Evolutionary conservation across 2,888 invertebrate genomes (phyloP), one percentile per base, ranked within the genome.

Genomic region (Clitarchus hookeri): DNA sequence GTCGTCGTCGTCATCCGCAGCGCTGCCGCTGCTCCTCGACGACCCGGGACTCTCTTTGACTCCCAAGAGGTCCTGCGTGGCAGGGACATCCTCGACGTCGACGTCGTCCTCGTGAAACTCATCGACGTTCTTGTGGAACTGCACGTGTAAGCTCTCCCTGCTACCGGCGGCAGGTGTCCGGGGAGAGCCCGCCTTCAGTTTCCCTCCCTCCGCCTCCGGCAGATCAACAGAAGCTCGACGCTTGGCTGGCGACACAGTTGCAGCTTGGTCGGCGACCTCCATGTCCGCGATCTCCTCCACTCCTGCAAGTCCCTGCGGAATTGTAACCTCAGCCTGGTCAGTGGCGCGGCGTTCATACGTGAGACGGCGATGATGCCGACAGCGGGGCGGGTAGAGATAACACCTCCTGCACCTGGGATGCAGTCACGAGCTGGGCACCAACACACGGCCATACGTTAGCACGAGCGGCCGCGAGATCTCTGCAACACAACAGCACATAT

Each of bases 1-100:
- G 86, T 94, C 94, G 88, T 94, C 94, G 79, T 94, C 94, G 11
- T 94, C 94, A 84, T 85, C 91, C 8, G 89, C 88, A 88, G 91
- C 92, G 87, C 90, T 90, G 84, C 90, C 90, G 80, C 89, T 87
- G 79, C 53, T 80, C n/a, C 65, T 48, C 44, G 65, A 85, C 84
- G 84, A 77, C n/a, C 77, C 77, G n/a, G 84, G 53, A 83, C 86
- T 86, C 80, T 85, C 27, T 12, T 25, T 79, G 79, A 79, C 79
- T 9, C 79, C 27, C 79, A 79, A n/a, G 79, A 79, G 25, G 23
- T 12, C 26, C 79, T 26, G 12, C 79, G 79, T 27, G 8, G 79
- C 6, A 13, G 27, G 79, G 23, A 13, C 27, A 79, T 27, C 27
- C 25, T 27, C 25, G 23, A 25, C 25, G 26, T n/a, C 78, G 78